Evolutionary conservation across 2,113 vertebrate genomes (phyloP).

Genomic region (Ictalurus punctatus): DNA sequence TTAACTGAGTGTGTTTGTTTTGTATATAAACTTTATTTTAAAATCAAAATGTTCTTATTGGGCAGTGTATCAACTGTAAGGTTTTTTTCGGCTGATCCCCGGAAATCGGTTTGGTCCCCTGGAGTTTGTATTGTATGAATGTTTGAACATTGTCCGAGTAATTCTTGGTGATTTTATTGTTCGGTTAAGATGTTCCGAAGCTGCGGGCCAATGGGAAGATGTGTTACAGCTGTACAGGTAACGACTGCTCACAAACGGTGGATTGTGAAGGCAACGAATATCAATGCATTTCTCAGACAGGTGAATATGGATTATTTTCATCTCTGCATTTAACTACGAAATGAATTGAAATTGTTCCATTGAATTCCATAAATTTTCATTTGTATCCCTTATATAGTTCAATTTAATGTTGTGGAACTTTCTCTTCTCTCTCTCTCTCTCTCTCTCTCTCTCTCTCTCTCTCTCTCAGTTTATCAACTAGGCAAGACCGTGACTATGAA

Average conservation of each 20-base stretch:
- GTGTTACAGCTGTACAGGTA: slow-evolving; percentile 53
- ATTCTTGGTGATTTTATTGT: background rate
- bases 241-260: slow-evolving; percentile 36
- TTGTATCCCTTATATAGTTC: background rate
- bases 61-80: no score
- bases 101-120: no score
- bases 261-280: slow-evolving; percentile 56
- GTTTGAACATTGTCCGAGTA: background rate
- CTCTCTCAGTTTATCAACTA: background rate
- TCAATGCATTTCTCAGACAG: slow-evolving; percentile 29
- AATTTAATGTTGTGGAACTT: background rate
- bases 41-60: no score
- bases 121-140: background rate
- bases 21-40: no score
- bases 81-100: no score
- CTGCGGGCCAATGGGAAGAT: slow-evolving; percentile 54
- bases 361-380: background rate
- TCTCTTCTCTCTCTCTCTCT: background rate
- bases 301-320: background rate
- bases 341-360: background rate
- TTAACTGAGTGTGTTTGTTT: no score
- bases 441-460: background rate
- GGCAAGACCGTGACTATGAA: background rate
- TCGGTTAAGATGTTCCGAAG: background rate
- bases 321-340: background rate